Conservation (phyloP, 2,113 vertebrate genomes). For the Dolichotis patagonum region DNA sequence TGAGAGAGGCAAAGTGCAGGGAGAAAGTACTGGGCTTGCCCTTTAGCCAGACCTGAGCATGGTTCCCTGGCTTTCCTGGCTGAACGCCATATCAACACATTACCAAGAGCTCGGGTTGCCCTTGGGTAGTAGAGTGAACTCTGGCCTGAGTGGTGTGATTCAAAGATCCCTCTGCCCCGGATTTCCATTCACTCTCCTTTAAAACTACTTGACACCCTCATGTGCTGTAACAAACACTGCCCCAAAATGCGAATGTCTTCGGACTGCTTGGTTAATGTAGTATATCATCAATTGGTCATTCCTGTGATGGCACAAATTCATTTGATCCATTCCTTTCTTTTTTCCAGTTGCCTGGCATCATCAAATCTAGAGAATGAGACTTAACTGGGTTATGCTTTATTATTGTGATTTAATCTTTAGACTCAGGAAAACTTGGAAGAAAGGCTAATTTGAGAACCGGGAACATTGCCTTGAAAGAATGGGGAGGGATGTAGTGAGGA, state of each 20-base stretch:
- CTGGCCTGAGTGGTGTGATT: constrained; percentile 59
- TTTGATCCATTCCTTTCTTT: not conserved
- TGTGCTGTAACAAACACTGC: not conserved
- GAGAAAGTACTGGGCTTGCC: not conserved
- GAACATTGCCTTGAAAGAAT: not conserved
- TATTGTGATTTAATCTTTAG: constrained; percentile 30
- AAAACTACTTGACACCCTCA: not conserved
- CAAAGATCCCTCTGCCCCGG: constrained; percentile 31
- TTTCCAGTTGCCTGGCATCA: not conserved
- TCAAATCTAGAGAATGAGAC: not conserved
- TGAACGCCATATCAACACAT: not conserved
- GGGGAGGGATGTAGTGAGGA: not conserved
- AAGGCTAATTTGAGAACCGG: not conserved
- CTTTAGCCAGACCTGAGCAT: constrained; percentile 42
- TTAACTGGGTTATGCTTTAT: not conserved
- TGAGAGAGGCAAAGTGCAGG: not conserved
- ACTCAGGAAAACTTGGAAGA: not conserved
- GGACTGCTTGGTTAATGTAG: not conserved
- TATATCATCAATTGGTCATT: not conserved
- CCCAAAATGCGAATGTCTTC: not conserved
- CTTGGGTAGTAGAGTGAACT: constrained; percentile 44
- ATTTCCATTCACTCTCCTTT: not conserved
- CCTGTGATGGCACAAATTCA: not conserved
- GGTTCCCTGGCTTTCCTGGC: constrained; percentile 27
- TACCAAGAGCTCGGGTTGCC: constrained; percentile 4